These are phyloP conservation scores for Kryptopterus vitreolus DNA, from an alignment of 2,797 vertebrate species.

Conservation along the genomic window DNA sequence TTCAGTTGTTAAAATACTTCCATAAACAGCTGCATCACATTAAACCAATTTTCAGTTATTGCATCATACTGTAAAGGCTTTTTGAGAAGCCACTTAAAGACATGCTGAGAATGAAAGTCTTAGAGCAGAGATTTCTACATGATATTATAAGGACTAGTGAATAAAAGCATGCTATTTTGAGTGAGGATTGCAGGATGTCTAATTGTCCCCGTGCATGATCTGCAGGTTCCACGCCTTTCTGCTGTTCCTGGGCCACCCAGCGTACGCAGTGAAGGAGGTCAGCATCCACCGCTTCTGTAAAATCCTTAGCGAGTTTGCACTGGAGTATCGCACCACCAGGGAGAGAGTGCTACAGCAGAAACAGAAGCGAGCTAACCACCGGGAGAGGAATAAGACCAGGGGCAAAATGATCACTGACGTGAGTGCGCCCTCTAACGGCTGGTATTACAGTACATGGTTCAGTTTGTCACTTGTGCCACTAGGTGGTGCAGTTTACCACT, in stretches of 20 bases:
- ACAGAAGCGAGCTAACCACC: constrained; percentile 94
- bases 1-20: not conserved
- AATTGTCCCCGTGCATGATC: constrained; percentile 15
- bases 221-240: constrained; percentile 94
- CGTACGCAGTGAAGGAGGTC: constrained; percentile 87
- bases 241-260: constrained; percentile 92
- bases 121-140: not conserved
- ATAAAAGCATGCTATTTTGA: not conserved
- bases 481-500: constrained; percentile 14
- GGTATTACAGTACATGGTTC: not conserved
- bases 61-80: not conserved
- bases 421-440: constrained; percentile 68
- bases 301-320: constrained; percentile 93
- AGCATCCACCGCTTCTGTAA: constrained; percentile 96
- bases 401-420: constrained; percentile 99
- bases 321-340: constrained; percentile 95
- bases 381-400: constrained; percentile 96
- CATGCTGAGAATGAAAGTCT: not conserved
- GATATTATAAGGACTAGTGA: not conserved
- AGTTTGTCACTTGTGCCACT: not conserved
- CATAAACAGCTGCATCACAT: not conserved
- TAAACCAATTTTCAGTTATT: not conserved
- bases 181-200: not conserved
- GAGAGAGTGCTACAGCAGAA: constrained; percentile 95
- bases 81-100: not conserved